phyloP scores from a whole-genome alignment of 2,888 invertebrate species.

The Amphiduros pacificus region DNA sequence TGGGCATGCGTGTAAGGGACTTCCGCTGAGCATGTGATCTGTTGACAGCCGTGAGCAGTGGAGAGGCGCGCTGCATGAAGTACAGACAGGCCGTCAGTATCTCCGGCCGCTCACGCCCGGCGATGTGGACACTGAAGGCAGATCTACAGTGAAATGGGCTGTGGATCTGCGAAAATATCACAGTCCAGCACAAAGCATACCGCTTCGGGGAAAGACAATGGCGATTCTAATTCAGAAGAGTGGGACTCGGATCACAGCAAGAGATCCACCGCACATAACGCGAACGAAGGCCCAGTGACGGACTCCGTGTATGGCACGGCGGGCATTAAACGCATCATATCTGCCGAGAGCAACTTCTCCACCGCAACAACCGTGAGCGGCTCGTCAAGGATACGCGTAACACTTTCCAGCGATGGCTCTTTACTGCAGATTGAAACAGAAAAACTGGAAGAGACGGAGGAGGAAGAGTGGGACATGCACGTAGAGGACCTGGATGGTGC shows the following conservation, averaged over 20 bases:
- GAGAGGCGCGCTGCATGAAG: too few relatives aligned
- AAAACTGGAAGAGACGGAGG: constrained; percentile 9
- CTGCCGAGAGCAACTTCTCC: constrained; percentile 12
- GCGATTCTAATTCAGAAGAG: neutral
- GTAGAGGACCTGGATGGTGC: too few relatives aligned
- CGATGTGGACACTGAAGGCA: too few relatives aligned
- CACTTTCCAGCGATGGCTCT: constrained; percentile 20
- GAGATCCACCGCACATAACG: neutral
- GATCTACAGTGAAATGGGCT: too few relatives aligned
- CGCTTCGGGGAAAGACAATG: neutral
- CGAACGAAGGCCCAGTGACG: neutral
- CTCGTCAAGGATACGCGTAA: constrained; percentile 17
- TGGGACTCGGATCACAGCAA: neutral
- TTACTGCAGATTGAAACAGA: constrained; percentile 21
- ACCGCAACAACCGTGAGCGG: constrained; percentile 14
- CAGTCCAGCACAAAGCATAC: constrained; percentile 4
- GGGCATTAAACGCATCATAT: constrained; percentile 5
- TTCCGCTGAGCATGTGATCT: too few relatives aligned
- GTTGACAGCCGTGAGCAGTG: too few relatives aligned
- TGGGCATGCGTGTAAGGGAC: too few relatives aligned
- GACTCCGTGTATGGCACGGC: neutral
- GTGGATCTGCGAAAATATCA: constrained; percentile 17
- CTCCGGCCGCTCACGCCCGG: too few relatives aligned
- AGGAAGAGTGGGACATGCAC: constrained; percentile 2
- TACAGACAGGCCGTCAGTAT: too few relatives aligned